These are phyloP conservation scores for Australoheros facetus DNA, from an alignment of 2,797 vertebrate species.

Conservation along the genomic window DNA sequence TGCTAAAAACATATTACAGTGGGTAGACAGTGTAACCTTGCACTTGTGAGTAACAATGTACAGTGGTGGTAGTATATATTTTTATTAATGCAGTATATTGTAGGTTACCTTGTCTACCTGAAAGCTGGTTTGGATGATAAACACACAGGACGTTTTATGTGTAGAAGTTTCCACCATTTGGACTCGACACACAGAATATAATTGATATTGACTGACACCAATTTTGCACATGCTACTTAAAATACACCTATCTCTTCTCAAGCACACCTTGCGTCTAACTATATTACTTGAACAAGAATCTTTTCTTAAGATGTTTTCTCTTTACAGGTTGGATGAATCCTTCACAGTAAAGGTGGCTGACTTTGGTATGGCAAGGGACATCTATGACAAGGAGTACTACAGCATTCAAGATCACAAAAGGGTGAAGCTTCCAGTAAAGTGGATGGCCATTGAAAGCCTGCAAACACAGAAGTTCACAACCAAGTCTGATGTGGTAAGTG, in stretches of 20 bases:
- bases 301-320: background rate
- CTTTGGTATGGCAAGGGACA: slow-evolving; percentile 92
- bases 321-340: slow-evolving; percentile 89
- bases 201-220: background rate
- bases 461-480: slow-evolving; percentile 97
- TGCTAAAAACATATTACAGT: no score
- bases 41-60: background rate
- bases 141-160: background rate
- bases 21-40: no score
- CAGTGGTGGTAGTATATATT: background rate
- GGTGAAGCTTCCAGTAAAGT: slow-evolving; percentile 93
- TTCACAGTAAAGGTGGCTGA: slow-evolving; percentile 97
- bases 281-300: background rate
- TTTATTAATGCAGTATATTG: background rate
- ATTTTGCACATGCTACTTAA: background rate
- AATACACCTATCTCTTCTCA: background rate
- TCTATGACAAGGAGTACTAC: slow-evolving; percentile 97
- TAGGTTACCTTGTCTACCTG: background rate
- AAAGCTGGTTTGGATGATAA: background rate
- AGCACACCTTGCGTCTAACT: background rate
- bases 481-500: slow-evolving; percentile 95
- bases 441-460: slow-evolving; percentile 98
- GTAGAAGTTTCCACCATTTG: background rate
- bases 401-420: slow-evolving; percentile 88
- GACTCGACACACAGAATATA: background rate